phyloP scores from a whole-genome alignment of 2,888 invertebrate species.

The Synergus umbraculus region DNA sequence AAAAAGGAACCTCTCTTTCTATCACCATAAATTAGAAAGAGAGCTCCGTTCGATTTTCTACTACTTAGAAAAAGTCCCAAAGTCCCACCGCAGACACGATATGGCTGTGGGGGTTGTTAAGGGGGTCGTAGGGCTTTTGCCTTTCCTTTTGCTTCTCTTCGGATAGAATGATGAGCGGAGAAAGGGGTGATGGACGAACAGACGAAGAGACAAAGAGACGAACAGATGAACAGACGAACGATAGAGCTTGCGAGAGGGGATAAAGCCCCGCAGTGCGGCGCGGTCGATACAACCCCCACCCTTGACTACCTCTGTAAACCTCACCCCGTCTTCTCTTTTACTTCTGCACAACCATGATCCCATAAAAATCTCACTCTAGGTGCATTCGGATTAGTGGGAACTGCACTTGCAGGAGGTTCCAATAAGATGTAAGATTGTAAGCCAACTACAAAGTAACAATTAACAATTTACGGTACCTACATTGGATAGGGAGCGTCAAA shows the following conservation, averaged over 20 bases:
- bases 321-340: constrained; percentile 52
- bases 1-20: too few species aligned
- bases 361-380: constrained; percentile 39
- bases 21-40: too few species aligned
- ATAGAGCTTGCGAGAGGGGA: constrained; percentile 63
- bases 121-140: not conserved
- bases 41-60: too few species aligned
- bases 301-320: constrained; percentile 54
- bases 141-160: not conserved
- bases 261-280: constrained; percentile 77
- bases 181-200: not conserved
- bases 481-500: too few species aligned
- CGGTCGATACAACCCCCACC: constrained; percentile 75
- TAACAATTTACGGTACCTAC: too few species aligned
- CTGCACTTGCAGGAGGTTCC: constrained; percentile 31
- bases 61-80: too few species aligned
- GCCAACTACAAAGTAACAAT: too few species aligned
- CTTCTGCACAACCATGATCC: constrained; percentile 42
- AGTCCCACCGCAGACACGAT: too few species aligned
- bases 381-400: constrained; percentile 24
- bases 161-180: constrained; percentile 5
- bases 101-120: too few species aligned
- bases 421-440: constrained; percentile 11
- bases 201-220: too few species aligned
- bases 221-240: not conserved